A percentile compares a stretch with the other conserved stretches of the same genome.
phyloP scores from a whole-genome alignment of 2,888 invertebrate species.

The Tenthredo livida region DNA sequence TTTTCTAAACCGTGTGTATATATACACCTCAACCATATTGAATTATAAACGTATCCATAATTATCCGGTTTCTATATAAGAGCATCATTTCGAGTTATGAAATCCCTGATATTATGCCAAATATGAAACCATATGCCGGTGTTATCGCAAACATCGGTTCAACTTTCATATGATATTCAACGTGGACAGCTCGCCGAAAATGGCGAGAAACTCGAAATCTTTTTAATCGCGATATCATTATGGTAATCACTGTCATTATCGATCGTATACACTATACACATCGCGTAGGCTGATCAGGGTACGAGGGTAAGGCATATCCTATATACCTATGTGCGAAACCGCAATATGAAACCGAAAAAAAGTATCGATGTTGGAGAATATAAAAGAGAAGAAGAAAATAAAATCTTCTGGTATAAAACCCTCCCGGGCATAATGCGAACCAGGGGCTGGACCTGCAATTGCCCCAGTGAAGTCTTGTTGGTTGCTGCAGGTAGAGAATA shows the following conservation, averaged over 20 bases:
- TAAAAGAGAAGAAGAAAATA: neutral
- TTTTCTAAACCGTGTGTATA: neutral
- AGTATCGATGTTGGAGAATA: neutral
- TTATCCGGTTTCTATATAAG: neutral
- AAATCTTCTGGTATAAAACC: constrained; percentile 6
- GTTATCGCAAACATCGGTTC: neutral
- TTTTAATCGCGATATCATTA: neutral
- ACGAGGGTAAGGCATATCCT: neutral
- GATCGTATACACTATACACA: neutral
- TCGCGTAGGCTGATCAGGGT: neutral
- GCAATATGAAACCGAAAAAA: neutral
- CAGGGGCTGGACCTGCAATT: constrained; percentile 35
- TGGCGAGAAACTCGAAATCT: neutral
- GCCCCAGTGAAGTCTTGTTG: constrained; percentile 22
- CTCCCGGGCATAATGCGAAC: neutral
- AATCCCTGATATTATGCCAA: neutral
- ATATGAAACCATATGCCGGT: neutral
- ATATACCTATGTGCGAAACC: neutral
- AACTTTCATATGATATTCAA: neutral
- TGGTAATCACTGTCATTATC: neutral
- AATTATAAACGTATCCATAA: neutral
- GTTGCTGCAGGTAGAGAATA: neutral
- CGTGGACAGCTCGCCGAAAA: neutral
- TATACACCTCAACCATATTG: neutral
- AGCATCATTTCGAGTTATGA: neutral